phyloP scores from a whole-genome alignment of 2,113 vertebrate species.

The Toxotes jaculatrix region DNA sequence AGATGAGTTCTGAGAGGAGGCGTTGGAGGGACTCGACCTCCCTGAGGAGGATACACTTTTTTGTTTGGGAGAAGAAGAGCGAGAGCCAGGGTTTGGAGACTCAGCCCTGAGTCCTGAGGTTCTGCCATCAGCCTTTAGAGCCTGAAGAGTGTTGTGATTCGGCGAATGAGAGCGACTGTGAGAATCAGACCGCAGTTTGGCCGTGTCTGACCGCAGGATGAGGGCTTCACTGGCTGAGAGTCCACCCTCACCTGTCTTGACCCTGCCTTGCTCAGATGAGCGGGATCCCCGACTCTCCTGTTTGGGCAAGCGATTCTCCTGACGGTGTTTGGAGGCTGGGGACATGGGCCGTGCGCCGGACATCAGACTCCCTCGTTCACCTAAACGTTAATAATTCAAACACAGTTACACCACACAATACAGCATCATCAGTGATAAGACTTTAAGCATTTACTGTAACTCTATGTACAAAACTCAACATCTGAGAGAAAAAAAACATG shows the following conservation, averaged over 20 bases:
- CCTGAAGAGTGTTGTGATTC: constrained; percentile 98
- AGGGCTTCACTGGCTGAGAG: constrained; percentile 95
- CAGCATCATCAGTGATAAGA: background rate
- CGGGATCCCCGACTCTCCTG: constrained; percentile 89
- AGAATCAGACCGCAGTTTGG: constrained; percentile 95
- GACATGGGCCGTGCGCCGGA: constrained; percentile 86
- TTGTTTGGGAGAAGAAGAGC: constrained; percentile 94
- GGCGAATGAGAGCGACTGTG: constrained; percentile 97
- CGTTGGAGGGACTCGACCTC: constrained; percentile 89
- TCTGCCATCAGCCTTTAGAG: constrained; percentile 93
- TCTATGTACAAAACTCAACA: constrained; percentile 14
- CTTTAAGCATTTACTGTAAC: background rate
- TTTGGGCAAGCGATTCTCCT: constrained; percentile 90
- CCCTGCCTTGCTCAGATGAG: constrained; percentile 89
- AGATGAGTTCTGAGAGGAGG: constrained; percentile 89
- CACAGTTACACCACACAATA: constrained; percentile 51
- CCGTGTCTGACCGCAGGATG: constrained; percentile 93
- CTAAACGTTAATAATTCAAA: constrained; percentile 79
- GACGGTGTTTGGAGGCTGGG: constrained; percentile 90
- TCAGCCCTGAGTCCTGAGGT: constrained; percentile 89
- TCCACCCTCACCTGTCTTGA: constrained; percentile 86
- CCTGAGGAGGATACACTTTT: constrained; percentile 88
- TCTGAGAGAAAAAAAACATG: constrained; percentile 22
- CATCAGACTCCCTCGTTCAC: constrained; percentile 91
- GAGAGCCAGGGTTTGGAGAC: constrained; percentile 93